phyloP scores from a whole-genome alignment of 1,140 invertebrate genomes.

The Hesperophylax magnus region DNA sequence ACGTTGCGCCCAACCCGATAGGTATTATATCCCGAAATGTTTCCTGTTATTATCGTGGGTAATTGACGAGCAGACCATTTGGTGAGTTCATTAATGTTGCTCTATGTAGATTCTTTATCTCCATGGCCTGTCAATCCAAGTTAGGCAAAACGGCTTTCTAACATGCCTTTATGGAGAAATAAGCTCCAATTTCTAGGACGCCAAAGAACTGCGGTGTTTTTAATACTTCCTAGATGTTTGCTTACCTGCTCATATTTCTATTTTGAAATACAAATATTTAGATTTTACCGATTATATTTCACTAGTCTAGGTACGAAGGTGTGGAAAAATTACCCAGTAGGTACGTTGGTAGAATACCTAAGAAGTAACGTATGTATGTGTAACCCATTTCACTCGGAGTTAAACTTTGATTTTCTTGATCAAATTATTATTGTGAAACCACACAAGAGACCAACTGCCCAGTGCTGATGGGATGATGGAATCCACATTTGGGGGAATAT shows the following conservation, averaged over 20 bases:
- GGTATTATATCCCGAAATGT: neutral
- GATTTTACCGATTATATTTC: no score
- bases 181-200: slow-evolving; percentile 14
- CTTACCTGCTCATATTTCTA: no score
- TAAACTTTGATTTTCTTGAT: no score
- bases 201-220: slow-evolving; percentile 9
- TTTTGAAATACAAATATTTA: no score
- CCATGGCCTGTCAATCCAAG: slow-evolving; percentile 24
- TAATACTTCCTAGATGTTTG: neutral
- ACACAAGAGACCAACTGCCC: no score
- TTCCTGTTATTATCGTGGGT: slow-evolving; percentile 22
- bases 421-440: no score
- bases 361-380: neutral
- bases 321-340: no score
- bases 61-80: slow-evolving; percentile 25
- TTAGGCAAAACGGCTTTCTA: slow-evolving; percentile 47
- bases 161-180: slow-evolving; percentile 11
- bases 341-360: no score
- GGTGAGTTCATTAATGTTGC: neutral
- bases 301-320: no score
- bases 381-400: neutral
- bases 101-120: slow-evolving; percentile 20
- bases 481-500: no score
- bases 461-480: no score
- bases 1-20: neutral